These are phyloP conservation scores for Percina caprodes DNA, from an alignment of 2,113 vertebrate species.

Conservation along the genomic window DNA sequence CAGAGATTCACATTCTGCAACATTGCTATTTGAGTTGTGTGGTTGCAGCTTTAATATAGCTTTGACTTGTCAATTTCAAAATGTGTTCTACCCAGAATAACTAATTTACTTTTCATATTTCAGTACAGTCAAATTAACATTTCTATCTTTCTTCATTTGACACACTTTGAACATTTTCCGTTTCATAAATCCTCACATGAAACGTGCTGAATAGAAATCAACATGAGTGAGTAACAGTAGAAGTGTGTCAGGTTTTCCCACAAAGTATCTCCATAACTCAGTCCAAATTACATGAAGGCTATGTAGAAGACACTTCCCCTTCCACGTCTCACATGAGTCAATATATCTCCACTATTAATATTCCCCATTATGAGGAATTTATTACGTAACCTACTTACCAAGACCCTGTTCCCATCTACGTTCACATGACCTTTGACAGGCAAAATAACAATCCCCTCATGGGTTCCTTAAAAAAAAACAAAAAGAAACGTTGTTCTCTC, in stretches of 20 bases:
- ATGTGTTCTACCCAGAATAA: neutral
- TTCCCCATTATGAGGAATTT: neutral
- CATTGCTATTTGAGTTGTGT: neutral
- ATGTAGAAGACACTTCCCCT: neutral
- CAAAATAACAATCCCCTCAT: neutral
- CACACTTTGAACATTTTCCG: neutral
- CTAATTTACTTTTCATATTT: neutral
- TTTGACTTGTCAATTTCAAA: neutral
- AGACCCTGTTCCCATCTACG: neutral
- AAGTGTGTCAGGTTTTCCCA: conserved; percentile 17
- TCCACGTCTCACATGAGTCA: neutral
- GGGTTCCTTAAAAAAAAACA: no score
- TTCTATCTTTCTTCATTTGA: neutral
- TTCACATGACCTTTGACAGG: neutral
- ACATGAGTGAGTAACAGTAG: conserved; percentile 5
- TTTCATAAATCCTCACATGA: conserved; percentile 4
- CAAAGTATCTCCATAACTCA: conserved; percentile 14
- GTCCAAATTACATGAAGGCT: conserved; percentile 2
- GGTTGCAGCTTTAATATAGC: neutral
- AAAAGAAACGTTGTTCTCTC: neutral
- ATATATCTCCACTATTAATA: neutral
- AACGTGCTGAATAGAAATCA: conserved; percentile 4
- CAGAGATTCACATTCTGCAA: conserved; percentile 1
- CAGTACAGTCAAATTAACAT: conserved; percentile 4
- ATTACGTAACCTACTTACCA: no score